A percentile compares a stretch with the other conserved stretches of the same genome.
These are phyloP conservation scores for Campoplex nolae DNA, from an alignment of 2,888 invertebrate species.

Conservation along the genomic window DNA sequence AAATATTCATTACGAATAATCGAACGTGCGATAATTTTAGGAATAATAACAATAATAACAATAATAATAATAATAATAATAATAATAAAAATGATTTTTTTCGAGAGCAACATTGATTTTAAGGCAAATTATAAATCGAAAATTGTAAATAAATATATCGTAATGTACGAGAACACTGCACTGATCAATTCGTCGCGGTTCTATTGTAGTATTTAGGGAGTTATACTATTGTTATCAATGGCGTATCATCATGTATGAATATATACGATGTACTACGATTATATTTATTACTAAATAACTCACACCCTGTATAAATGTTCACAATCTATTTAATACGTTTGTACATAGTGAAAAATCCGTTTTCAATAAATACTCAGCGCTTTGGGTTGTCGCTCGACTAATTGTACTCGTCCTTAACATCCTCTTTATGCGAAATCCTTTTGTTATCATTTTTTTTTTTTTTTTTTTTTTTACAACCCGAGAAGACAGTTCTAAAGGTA, in stretches of 20 bases:
- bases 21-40: constrained; percentile 23
- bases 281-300: constrained; percentile 46
- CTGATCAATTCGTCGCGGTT: constrained; percentile 57
- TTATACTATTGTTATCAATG: constrained; percentile 75
- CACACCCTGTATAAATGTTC: constrained; percentile 79
- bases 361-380: constrained; percentile 82
- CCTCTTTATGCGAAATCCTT: neutral
- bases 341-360: constrained; percentile 78
- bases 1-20: constrained; percentile 16
- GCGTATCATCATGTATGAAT: constrained; percentile 73
- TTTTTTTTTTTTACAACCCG: neutral
- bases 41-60: neutral
- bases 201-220: constrained; percentile 63
- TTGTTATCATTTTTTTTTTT: neutral
- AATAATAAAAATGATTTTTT: neutral
- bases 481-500: neutral
- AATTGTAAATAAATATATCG: constrained; percentile 55
- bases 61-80: neutral
- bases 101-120: constrained; percentile 33
- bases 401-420: constrained; percentile 39
- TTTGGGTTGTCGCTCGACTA: constrained; percentile 75
- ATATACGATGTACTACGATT: constrained; percentile 70
- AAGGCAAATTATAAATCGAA: constrained; percentile 10
- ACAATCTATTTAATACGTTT: constrained; percentile 81
- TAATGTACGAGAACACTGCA: neutral